Conservation (phyloP, 2,113 vertebrate species). For the Cebus imitator region DNA sequence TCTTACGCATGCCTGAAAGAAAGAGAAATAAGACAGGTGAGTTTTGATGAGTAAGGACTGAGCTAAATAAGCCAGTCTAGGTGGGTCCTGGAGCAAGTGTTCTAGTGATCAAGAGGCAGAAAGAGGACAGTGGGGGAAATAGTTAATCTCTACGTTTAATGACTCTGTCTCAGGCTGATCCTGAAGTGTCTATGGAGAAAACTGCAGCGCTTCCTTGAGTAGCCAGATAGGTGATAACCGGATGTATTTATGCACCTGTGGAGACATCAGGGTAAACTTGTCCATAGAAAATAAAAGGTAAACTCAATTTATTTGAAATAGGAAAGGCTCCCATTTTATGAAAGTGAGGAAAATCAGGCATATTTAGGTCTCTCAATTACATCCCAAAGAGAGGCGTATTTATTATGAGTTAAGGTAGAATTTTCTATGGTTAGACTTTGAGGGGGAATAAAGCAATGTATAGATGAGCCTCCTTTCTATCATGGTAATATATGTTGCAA, state of each 20-base stretch:
- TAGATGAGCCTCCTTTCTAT: constrained; percentile 42
- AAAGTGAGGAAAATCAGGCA: neutral
- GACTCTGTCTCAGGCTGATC: neutral
- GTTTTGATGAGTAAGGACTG: neutral
- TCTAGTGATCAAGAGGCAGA: neutral
- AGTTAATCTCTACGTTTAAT: neutral
- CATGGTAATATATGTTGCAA: constrained; percentile 35
- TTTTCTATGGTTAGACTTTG: constrained; percentile 28
- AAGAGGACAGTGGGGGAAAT: neutral
- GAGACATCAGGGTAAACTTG: neutral
- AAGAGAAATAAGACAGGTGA: neutral
- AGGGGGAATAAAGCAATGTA: neutral
- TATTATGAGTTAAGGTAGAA: constrained; percentile 14
- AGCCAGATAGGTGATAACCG: neutral
- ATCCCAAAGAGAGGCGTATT: neutral
- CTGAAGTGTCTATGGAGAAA: neutral
- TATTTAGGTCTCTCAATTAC: neutral
- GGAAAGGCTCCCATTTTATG: neutral
- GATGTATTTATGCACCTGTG: neutral
- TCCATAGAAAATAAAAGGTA: neutral
- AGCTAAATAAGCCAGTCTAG: neutral
- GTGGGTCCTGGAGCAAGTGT: neutral
- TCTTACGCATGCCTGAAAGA: neutral
- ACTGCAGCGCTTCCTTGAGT: neutral
- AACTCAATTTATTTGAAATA: neutral